These are phyloP conservation scores for Malaclemys terrapin DNA, from an alignment of 2,113 vertebrate species.

Conservation along the genomic window DNA sequence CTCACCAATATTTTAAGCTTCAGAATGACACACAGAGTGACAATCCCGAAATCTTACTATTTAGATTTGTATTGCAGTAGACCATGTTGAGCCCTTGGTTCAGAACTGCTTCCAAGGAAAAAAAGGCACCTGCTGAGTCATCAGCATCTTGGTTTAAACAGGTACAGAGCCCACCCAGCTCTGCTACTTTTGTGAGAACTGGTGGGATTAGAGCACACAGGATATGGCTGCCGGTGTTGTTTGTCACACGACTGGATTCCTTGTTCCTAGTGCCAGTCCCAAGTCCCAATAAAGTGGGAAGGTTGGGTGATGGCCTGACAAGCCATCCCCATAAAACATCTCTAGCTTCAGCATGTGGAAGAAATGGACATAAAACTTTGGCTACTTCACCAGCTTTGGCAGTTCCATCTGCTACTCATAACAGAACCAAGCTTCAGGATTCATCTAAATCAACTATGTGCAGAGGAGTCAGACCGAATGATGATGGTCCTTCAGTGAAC, in stretches of 20 bases:
- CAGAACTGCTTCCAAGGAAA: not conserved
- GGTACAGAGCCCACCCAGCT: rapidly evolving
- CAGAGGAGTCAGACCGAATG: not conserved
- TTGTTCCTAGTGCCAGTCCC: not conserved
- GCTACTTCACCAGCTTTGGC: not conserved
- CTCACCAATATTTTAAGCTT: no score
- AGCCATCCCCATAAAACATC: not conserved
- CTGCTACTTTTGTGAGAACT: not conserved
- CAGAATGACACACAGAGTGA: no score
- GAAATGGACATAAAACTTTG: not conserved
- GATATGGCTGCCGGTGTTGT: not conserved
- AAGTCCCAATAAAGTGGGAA: not conserved
- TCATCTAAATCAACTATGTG: not conserved
- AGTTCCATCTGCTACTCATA: not conserved
- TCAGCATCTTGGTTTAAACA: rapidly evolving
- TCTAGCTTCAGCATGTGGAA: not conserved
- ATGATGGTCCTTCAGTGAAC: no score
- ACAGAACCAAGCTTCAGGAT: not conserved
- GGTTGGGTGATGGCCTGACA: not conserved
- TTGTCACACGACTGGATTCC: not conserved
- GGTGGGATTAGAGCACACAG: not conserved
- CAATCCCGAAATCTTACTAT: not conserved
- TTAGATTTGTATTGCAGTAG: not conserved
- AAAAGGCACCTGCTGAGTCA: not conserved
- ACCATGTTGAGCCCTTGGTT: not conserved